These are phyloP conservation scores for Dryocosmus kuriphilus DNA, from an alignment of 2,888 invertebrate genomes.

Conservation along the genomic window DNA sequence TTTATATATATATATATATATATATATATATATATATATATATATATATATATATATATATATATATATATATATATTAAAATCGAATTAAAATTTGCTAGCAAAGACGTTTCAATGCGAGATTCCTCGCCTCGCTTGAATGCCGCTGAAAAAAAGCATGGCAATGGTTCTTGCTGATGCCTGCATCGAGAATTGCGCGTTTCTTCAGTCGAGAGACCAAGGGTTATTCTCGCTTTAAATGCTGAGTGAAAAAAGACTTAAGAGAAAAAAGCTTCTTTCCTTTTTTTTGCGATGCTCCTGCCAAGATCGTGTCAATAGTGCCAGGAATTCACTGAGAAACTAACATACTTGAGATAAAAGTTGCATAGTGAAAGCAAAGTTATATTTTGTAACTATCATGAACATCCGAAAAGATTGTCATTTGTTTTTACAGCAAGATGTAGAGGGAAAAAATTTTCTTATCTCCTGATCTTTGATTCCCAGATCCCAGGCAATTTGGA, in stretches of 20 bases:
- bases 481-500: not conserved
- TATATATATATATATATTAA: too few species aligned
- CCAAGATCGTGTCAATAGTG: not conserved
- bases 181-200: constrained; percentile 6
- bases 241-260: not conserved
- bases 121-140: constrained; percentile 9
- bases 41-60: too few species aligned
- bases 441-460: not conserved
- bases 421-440: not conserved
- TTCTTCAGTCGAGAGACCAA: constrained; percentile 13
- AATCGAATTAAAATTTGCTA: too few species aligned
- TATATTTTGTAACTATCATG: not conserved
- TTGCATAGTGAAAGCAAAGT: not conserved
- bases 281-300: not conserved
- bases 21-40: too few species aligned
- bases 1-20: too few species aligned
- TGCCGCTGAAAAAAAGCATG: constrained; percentile 10
- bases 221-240: constrained; percentile 30
- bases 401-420: not conserved
- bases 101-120: not conserved
- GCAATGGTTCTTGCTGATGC: constrained; percentile 26
- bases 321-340: not conserved
- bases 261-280: not conserved
- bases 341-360: not conserved
- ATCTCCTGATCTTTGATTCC: constrained; percentile 29